Evolutionary conservation across 2,888 invertebrate genomes (phyloP), one percentile per base, ranked within the genome.

Genomic region (Philaethria dido): DNA sequence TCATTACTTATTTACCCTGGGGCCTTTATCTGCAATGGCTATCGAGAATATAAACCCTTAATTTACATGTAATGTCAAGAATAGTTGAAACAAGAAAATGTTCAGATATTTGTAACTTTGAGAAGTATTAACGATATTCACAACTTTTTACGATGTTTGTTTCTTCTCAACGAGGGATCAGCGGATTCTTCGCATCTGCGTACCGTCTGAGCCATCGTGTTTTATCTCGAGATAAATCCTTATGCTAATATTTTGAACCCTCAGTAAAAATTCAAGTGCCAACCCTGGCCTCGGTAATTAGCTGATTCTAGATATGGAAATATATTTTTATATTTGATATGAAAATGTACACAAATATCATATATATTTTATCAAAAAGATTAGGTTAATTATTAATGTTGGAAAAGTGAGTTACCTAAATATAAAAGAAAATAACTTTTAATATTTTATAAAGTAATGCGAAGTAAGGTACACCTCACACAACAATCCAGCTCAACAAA

Each of bases 101-200:
- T 76, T 82, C 78, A 80, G 80, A 83, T 82, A 84, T 79, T 77
- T 80, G 79, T 79, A 83, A 85, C 75, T 83, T 84, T 74, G 78
- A 76, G 83, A 84, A 84, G 84, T 85, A 83, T 83, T 82, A 77
- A 82, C 80, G 82, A 83, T 83, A 81, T 84, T 83, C 80, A 78
- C 82, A 83, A 86, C 81, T 88, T 88, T 87, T 86, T 87, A 84
- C 86, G 80, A 82, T 83, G 81, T 85, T 86, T 83, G 81, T 83
- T 82, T 80, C 82, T 77, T 74, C 77, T 77, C 77, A 78, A 81
- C 77, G 71, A 71, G 77, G 81, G 82, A 84, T 85, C 87, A 80
- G 82, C 78, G 79, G 78, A 83, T 80, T 80, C 80, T 80, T 80
- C 85, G 80, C 86, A 86, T 87, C 85, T 87, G 86, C 81, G 84